A percentile compares a stretch with the other conserved stretches of the same genome.
These are phyloP conservation scores for Stictonetta naevosa DNA, from an alignment of 2,113 vertebrate genomes.

Conservation along the genomic window DNA sequence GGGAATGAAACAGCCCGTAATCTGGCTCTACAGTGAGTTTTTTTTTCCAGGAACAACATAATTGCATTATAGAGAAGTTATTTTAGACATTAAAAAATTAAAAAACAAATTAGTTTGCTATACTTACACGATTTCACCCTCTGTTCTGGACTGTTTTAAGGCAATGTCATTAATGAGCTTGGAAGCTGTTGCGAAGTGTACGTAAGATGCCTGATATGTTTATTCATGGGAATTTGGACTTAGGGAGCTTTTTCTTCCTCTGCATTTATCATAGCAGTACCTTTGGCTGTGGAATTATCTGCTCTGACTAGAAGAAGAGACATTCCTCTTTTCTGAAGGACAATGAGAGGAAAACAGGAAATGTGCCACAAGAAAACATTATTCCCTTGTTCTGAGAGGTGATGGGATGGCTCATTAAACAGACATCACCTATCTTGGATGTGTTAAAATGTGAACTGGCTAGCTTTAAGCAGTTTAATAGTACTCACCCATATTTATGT, in stretches of 20 bases:
- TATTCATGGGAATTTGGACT: background rate
- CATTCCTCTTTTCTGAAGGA: background rate
- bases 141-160: background rate
- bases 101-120: background rate
- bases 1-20: background rate
- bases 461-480: background rate
- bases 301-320: background rate
- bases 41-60: slow-evolving; percentile 48
- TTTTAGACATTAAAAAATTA: slow-evolving; percentile 29
- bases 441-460: background rate
- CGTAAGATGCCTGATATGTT: background rate
- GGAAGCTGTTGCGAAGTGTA: background rate
- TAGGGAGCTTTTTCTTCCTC: background rate
- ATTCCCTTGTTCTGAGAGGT: background rate
- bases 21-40: background rate
- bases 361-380: background rate
- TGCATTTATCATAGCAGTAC: background rate
- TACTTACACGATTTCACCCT: slow-evolving; percentile 42
- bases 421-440: background rate
- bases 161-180: background rate
- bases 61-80: slow-evolving; percentile 40
- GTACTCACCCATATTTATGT: background rate
- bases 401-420: background rate
- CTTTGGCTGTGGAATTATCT: background rate
- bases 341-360: background rate